Evolutionary conservation across 2,888 invertebrate species (phyloP).

Genomic region (Latrodectus hesperus): DNA sequence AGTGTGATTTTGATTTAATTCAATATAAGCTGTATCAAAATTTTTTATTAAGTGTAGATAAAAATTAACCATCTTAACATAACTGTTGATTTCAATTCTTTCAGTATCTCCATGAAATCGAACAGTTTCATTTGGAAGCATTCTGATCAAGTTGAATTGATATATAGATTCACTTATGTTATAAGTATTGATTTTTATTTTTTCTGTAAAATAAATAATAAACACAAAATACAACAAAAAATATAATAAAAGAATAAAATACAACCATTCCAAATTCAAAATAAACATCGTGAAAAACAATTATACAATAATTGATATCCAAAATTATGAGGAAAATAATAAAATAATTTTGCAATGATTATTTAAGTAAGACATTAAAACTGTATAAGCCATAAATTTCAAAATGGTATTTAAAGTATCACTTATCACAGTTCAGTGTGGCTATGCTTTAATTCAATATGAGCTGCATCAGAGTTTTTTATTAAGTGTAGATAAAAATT

Average conservation of each 20-base stretch:
- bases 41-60: constrained; percentile 76
- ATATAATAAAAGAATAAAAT: too few relatives aligned
- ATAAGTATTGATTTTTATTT: too few relatives aligned
- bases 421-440: constrained; percentile 41
- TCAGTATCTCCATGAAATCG: constrained; percentile 78
- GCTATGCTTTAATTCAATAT: constrained; percentile 8
- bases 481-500: constrained; percentile 77
- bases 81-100: constrained; percentile 76
- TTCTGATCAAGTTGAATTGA: constrained; percentile 75
- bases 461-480: constrained; percentile 74
- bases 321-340: too few relatives aligned
- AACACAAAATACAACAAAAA: too few relatives aligned
- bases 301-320: too few relatives aligned
- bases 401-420: too few relatives aligned
- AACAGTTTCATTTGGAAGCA: constrained; percentile 73
- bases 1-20: constrained; percentile 31
- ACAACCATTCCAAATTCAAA: too few relatives aligned
- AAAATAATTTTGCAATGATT: too few relatives aligned
- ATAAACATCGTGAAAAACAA: too few relatives aligned
- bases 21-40: constrained; percentile 72
- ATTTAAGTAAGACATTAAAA: too few relatives aligned
- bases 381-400: too few relatives aligned
- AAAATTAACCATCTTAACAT: constrained; percentile 76
- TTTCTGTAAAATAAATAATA: too few relatives aligned
- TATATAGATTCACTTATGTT: constrained; percentile 75